A percentile compares a stretch with the other conserved stretches of the same genome.
phyloP scores from a whole-genome alignment of 2,797 vertebrate genomes.

The Craterocephalus amniculus region DNA sequence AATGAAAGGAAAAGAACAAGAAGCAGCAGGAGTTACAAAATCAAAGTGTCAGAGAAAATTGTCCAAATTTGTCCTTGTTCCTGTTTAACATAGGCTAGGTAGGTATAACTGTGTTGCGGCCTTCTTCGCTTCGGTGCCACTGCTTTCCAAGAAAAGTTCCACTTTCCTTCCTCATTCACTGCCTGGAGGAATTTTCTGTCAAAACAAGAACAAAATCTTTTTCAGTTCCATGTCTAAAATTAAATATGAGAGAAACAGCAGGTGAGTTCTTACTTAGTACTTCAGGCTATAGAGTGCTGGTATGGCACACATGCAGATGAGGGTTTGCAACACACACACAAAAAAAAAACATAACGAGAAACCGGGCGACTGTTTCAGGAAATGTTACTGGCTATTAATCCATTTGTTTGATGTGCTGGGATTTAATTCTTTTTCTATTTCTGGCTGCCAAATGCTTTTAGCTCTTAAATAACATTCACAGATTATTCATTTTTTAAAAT shows the following conservation, averaged over 20 bases:
- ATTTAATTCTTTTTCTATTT: conserved; percentile 22
- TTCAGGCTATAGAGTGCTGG: conserved; percentile 42
- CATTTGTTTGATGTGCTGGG: conserved; percentile 9
- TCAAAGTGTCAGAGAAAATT: conserved; percentile 7
- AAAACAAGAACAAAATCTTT: conserved; percentile 49
- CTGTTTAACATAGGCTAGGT: neutral
- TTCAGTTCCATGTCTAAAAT: conserved; percentile 6
- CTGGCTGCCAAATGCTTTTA: conserved; percentile 23
- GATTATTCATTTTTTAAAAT: conserved; percentile 2
- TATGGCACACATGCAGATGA: conserved; percentile 17
- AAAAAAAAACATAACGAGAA: conserved; percentile 11
- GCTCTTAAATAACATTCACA: conserved; percentile 2
- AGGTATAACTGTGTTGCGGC: neutral
- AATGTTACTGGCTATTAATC: conserved; percentile 24
- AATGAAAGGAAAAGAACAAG: neutral
- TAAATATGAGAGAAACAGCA: conserved; percentile 22
- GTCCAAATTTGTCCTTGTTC: conserved; percentile 11
- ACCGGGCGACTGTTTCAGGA: conserved; percentile 21
- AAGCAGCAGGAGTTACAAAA: conserved; percentile 4
- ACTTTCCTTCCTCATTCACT: conserved; percentile 28
- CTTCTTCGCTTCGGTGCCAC: conserved; percentile 5
- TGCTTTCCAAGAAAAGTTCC: conserved; percentile 68
- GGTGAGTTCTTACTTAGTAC: conserved; percentile 53
- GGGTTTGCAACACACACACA: conserved; percentile 21
- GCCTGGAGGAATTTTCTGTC: conserved; percentile 54